A percentile compares a stretch with the other conserved stretches of the same genome.
These are phyloP conservation scores for Drosophila ohnishii DNA, from an alignment of 1,140 invertebrate species.

Conservation along the genomic window DNA sequence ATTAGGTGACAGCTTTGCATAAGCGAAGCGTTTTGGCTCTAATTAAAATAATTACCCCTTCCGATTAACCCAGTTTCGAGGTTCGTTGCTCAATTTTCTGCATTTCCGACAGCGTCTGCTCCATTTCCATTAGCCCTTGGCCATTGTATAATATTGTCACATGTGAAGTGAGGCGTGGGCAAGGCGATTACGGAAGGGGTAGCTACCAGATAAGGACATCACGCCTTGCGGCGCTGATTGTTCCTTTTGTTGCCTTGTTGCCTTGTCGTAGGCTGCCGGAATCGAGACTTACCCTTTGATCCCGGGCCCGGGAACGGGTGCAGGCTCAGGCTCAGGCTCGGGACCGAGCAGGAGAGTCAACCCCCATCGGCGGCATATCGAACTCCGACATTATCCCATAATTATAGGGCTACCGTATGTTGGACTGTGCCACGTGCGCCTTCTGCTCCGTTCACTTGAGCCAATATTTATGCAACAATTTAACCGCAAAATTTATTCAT, in stretches of 20 bases:
- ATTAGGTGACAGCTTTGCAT: constrained; percentile 71
- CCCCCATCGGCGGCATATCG: constrained; percentile 43
- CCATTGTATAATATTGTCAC: constrained; percentile 80
- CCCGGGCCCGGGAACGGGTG: constrained; percentile 15
- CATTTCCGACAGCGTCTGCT: constrained; percentile 45
- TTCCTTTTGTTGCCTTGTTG: constrained; percentile 71
- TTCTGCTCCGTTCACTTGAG: constrained; percentile 49
- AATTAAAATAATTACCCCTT: constrained; percentile 82
- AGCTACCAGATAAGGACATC: constrained; percentile 38
- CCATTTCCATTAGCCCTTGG: constrained; percentile 61
- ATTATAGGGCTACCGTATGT: constrained; percentile 79
- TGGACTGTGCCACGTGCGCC: constrained; percentile 55
- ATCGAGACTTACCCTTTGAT: constrained; percentile 80
- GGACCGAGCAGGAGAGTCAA: constrained; percentile 13
- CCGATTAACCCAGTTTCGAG: constrained; percentile 74
- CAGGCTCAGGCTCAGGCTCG: neutral
- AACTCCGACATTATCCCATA: constrained; percentile 82
- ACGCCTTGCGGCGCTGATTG: constrained; percentile 77
- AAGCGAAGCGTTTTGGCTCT: constrained; percentile 63
- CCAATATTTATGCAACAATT: constrained; percentile 82
- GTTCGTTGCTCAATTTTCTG: constrained; percentile 73
- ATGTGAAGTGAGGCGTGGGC: constrained; percentile 80
- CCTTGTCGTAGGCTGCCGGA: constrained; percentile 37
- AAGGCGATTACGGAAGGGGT: constrained; percentile 70
- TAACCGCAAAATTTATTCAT: constrained; percentile 82